These are phyloP conservation scores for Anguilla megastoma DNA, from an alignment of 2,797 vertebrate species.

Conservation along the genomic window DNA sequence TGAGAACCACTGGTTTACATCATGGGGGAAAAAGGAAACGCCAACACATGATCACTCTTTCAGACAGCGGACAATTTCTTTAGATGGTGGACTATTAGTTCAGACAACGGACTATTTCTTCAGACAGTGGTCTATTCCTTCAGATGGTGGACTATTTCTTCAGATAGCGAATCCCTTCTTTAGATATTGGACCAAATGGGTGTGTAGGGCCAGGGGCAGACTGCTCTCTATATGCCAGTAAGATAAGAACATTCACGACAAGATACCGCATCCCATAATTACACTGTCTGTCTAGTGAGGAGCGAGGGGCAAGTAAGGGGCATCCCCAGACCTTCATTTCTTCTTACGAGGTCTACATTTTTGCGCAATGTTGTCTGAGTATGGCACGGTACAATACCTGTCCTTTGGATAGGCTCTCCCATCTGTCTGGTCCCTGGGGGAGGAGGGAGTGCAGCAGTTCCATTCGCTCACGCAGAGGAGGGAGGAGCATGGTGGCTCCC, in stretches of 20 bases:
- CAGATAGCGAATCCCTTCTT: neutral
- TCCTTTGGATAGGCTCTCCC: constrained; percentile 83
- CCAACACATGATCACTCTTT: neutral
- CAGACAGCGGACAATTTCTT: neutral
- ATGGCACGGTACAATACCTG: constrained; percentile 64
- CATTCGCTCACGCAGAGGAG: constrained; percentile 80
- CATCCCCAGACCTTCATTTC: neutral
- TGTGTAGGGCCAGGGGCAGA: neutral
- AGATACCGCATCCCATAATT: neutral
- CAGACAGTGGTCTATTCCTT: neutral
- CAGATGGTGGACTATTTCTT: neutral
- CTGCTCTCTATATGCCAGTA: neutral
- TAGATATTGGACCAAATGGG: neutral
- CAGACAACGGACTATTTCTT: neutral
- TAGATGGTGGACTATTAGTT: neutral
- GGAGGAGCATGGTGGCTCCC: constrained; percentile 81
- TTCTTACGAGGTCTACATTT: neutral
- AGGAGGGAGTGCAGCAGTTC: constrained; percentile 81
- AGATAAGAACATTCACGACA: neutral
- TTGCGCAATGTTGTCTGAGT: too few species aligned
- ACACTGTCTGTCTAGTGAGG: neutral
- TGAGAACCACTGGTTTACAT: neutral
- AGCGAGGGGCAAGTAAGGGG: neutral
- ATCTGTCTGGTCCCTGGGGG: constrained; percentile 81
- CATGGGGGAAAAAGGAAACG: neutral